Evolutionary conservation across 53 echinoderm and acorn worm genomes (phyloP), one percentile per base, ranked within the genome.

Genomic region (Hippasteria phrygiana): DNA sequence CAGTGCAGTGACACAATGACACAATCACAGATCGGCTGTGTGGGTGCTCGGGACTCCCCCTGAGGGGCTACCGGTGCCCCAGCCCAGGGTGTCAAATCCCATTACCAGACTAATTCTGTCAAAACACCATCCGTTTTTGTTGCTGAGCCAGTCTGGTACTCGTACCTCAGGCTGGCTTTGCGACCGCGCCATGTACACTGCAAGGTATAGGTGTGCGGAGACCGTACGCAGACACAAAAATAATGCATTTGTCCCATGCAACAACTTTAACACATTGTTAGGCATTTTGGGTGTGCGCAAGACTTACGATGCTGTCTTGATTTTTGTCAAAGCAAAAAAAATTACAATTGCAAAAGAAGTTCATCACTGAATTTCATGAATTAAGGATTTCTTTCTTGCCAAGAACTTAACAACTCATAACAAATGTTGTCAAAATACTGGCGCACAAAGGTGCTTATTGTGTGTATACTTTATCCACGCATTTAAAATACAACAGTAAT

Each of bases 1-100:
- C 62, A 79, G 79, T 56, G 79, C 79, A 79, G 38, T 81, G 81
- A 37, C 81, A 65, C 81, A 29, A 62, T 81, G 65, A 81, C 81
- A 63, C 81, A 65, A 81, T 65, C 66, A 65, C 65, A 43, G 81
- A 26, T 46, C 42, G 24, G 66, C 33, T 43, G 40, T 2, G 43
- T 2, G 43, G 64, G 18, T 8, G 40, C 8, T 40, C 20, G 22
- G 7, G 43, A 72, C n/a, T n/a, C n/a, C n/a, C n/a, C n/a, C n/a
- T n/a, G 24, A 34, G 43, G 43, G 45, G 42, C 22, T 4, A 35
- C 1, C 16, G 1, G 41, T 43, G 81, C 42, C 16, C 27, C 32
- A 17, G 64, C 22, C 46, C 37, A 17, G 65, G 28, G 81, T 32
- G 81, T 64, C 43, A 81, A 65, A 63, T 65, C 81, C 81, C 81